A percentile compares a stretch with the other conserved stretches of the same genome.
Evolutionary conservation across 2,113 vertebrate genomes (phyloP).

Genomic region (Menidia beryllina): DNA sequence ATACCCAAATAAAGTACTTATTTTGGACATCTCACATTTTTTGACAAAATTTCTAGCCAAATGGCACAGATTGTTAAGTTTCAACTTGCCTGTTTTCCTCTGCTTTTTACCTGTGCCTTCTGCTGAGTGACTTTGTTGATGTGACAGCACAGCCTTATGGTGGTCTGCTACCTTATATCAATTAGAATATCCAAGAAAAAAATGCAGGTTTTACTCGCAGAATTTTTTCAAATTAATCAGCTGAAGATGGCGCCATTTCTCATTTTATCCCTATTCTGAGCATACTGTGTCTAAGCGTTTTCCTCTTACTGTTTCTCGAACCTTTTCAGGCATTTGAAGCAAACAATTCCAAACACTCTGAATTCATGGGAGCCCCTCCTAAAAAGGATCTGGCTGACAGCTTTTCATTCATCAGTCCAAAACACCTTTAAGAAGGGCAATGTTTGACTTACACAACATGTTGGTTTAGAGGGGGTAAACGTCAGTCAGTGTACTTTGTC

Average conservation of each 20-base stretch:
- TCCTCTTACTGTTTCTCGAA: neutral
- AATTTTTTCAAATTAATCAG: constrained; percentile 3
- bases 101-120: too few species aligned
- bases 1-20: too few species aligned
- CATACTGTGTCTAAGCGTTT: neutral
- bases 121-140: too few species aligned
- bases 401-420: constrained; percentile 25
- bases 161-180: too few species aligned
- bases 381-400: constrained; percentile 22
- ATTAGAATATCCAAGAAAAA: neutral
- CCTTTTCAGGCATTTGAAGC: constrained; percentile 20
- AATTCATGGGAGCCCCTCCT: constrained; percentile 42
- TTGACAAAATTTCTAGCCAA: too few species aligned
- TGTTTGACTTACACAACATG: constrained; percentile 7
- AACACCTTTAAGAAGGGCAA: constrained; percentile 9
- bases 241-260: constrained; percentile 64
- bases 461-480: constrained; percentile 21
- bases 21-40: too few species aligned
- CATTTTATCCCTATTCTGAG: neutral
- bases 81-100: too few species aligned
- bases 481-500: neutral
- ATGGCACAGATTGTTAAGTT: too few species aligned
- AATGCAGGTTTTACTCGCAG: neutral
- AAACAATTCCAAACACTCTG: constrained; percentile 12
- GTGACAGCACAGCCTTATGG: too few species aligned